Evolutionary conservation across 2,797 vertebrate species (phyloP).

Genomic region (Sardinella longiceps): DNA sequence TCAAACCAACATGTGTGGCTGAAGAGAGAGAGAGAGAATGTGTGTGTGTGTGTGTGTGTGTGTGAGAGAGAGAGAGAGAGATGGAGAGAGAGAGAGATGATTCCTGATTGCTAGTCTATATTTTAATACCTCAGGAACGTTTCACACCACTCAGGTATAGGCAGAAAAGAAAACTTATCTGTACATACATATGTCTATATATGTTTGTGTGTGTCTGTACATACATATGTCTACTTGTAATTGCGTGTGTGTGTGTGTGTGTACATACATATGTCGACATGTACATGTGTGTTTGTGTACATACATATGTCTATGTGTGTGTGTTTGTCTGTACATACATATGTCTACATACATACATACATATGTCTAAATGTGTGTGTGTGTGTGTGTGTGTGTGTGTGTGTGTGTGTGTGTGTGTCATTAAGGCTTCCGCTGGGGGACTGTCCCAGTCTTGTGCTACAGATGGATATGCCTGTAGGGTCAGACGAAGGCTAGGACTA

Average conservation of each 20-base stretch:
- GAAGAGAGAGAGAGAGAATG: too few species aligned
- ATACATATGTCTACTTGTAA: too few species aligned
- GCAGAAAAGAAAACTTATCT: background rate
- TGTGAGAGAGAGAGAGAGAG: too few species aligned
- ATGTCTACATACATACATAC: background rate
- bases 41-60: too few species aligned
- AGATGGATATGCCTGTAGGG: background rate
- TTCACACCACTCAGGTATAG: conserved; percentile 18
- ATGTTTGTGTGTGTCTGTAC: background rate
- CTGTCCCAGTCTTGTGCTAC: background rate
- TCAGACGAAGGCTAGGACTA: background rate
- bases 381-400: background rate
- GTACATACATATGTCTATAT: background rate
- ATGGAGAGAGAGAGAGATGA: background rate
- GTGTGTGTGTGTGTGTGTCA: background rate
- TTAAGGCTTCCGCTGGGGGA: background rate
- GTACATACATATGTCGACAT: background rate
- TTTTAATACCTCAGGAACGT: background rate
- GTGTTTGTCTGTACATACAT: background rate
- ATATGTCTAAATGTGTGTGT: background rate
- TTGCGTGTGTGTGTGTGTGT: background rate
- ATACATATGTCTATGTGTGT: background rate
- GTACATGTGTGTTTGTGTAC: background rate
- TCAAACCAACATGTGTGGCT: background rate
- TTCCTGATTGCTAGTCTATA: background rate